Evolutionary conservation across 2,888 invertebrate genomes (phyloP), one percentile per base, ranked within the genome.

Genomic region (Coelopa pilipes): DNA sequence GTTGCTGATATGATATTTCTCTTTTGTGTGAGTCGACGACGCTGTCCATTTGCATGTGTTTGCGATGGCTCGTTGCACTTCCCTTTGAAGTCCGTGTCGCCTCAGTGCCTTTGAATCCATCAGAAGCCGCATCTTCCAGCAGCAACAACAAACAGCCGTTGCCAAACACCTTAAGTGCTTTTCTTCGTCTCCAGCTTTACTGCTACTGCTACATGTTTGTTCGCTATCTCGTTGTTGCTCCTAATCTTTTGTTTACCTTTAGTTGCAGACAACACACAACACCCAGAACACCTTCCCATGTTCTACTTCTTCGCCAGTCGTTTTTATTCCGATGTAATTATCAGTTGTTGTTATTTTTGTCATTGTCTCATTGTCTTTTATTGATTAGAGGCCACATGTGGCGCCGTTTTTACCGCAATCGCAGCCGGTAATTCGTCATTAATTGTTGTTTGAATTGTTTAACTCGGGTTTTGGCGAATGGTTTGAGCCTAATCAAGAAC

Each of bases 131-230:
- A 34, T 7, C 34, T 7, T 34, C 7, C 34, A 34, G 34, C 34
- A 34, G 34, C 34, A 34, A 7, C 2, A 34, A 7, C 34, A 34
- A 34, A 13, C 24, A 47, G 50, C 24, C 2, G 12, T 11, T 24
- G 34, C 24, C 19, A 67, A 67, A 34, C 11, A 15, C 15, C 12
- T 53, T 50, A 67, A 21, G 50, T 50, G 1, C 34, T 15, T 11
- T 50, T 67, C 34, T 15, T 67, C 53, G 34, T 13, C 24, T 67
- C 53, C 53, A 1, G 19, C 34, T 66, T 66, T 50, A 13, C 13
- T 17, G 34, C 15, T 63, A 5, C n/a, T 5, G 34, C 19, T 46
- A 46, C 15, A 46, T 10, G 46, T 47, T 65, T 65, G 5, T 46
- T 46, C 19, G 19, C 17, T 59, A 59, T 11, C 19, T 47, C 0